Evolutionary conservation across 1,140 invertebrate genomes (phyloP), one percentile per base, ranked within the genome.

Genomic region (Cephus cinctus): DNA sequence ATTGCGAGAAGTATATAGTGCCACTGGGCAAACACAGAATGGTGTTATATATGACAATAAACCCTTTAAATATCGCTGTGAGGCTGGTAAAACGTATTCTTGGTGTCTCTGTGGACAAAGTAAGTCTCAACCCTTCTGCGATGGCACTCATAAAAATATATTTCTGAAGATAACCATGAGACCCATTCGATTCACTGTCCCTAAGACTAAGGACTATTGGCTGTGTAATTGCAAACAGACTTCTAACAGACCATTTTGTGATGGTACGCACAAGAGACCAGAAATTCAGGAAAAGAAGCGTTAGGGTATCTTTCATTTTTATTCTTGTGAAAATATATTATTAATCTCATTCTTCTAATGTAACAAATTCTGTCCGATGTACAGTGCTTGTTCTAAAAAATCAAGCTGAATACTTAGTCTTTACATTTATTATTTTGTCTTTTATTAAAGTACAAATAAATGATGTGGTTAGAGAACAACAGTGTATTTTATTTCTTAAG

Each of bases 181-280:
- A 43, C 96, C 96, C 1, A 78, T 98, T 9, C 77, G 76, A 47
- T 98, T 98, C 60, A 74, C 79, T 57, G 92, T 97, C 2, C 83
- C 86, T 36, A 86, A 96, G 78, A 89, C 87, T 0, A 94, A 94
- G 71, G 90, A 96, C 11, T 98, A 98, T 67, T 98, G 93, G 92
- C 78, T 99, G 3, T 99, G 97, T 71, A 97, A 97, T 68, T 99
- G 97, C 70, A 99, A 99, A 72, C 96, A 98, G 71, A 96, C 96
- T 2, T 81, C 83, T 32, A 90, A 95, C 61, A 80, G 92, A 60
- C 97, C 97, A 5, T 98, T 98, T 71, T 99, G 97, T 81, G 97
- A 99, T 81, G 96, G 96, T 16, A 89, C 94, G 18, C 96, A 98
- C 71, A 88, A 89, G 72, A 74, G 76, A 41, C 74, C 81, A 43